Base-by-base conservation (phyloP, 2,113 vertebrate genomes). In the Prochilodus magdalenae region DNA sequence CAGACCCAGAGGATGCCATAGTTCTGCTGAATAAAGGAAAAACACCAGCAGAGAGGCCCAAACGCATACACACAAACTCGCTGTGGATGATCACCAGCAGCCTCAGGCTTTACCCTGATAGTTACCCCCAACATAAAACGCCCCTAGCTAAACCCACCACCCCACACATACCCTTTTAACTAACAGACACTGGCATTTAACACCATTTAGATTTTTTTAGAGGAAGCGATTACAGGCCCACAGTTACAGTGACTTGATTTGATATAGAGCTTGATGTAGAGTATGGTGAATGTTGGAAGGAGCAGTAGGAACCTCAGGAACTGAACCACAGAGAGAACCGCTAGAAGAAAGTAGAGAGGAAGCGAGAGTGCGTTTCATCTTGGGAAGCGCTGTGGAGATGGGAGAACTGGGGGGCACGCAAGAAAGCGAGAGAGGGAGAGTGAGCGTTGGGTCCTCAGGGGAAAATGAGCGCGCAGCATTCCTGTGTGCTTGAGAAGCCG, bases 401-500 rank as follows among this genome's bases (percentile, higher is more conserved):
- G 57, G 65, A 14, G 74, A 53, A 73, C 22, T 65, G 70, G 49
- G 53, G 76, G 79, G 47, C 24, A 36, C 60, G 49, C 20, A 24
- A 49, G 40, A 75, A 57, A 40, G 55, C 26, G 59, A 79, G 66
- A 76, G 75, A 24, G 59, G 62, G 33, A 65, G 75, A 75, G 75
- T 51, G 33, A 27, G 30, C 12, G 36, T 77, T 47, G 74, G 76
- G 63, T 74, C 81, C 82, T 84, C 80, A 22, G 29, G 79, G 82
- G 78, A 53, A n/a, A 83, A 79, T 29, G 53, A 76, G 70, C 81
- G 57, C 59, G 74, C 77, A 53, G 80, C 81, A 73, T 88, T 87
- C 87, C 86, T 82, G 67, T 84, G 79, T 36, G 83, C 89, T 83
- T 59, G 73, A 78, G 84, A 80, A 86, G 83, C 83, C 26, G 81